phyloP scores from a whole-genome alignment of 1,140 invertebrate genomes.

The Aphidius ervi region DNA sequence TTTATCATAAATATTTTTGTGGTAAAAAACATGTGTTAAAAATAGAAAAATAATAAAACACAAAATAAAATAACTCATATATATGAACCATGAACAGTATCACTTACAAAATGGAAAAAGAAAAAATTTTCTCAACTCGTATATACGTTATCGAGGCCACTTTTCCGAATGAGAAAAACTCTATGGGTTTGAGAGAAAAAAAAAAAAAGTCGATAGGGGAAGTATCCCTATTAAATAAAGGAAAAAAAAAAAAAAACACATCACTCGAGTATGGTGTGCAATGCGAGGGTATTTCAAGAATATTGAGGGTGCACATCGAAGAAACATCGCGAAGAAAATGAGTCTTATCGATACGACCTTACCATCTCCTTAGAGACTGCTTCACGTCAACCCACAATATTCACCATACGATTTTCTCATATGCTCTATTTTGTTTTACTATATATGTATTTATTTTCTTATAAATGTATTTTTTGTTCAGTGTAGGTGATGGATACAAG shows the following conservation, averaged over 20 bases:
- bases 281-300: conserved; percentile 11
- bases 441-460: neutral
- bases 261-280: too few species aligned
- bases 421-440: conserved; percentile 9
- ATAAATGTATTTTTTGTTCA: conserved; percentile 8
- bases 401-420: conserved; percentile 6
- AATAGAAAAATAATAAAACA: neutral
- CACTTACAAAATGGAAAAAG: conserved; percentile 1
- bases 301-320: conserved; percentile 8
- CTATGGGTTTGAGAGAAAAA: neutral
- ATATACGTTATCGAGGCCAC: conserved; percentile 3
- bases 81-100: conserved; percentile 1
- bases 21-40: too few species aligned
- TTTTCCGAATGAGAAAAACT: conserved; percentile 17
- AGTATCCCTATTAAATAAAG: neutral
- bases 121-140: conserved; percentile 7
- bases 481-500: conserved; percentile 20
- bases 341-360: conserved; percentile 10
- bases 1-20: too few species aligned
- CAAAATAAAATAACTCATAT: neutral
- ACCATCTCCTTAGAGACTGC: neutral
- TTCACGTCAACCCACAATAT: neutral
- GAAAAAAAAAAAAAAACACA: too few species aligned
- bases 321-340: conserved; percentile 10
- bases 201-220: conserved; percentile 1